These are phyloP conservation scores for Colletes latitarsis DNA, from an alignment of 1,140 invertebrate genomes.

Conservation along the genomic window DNA sequence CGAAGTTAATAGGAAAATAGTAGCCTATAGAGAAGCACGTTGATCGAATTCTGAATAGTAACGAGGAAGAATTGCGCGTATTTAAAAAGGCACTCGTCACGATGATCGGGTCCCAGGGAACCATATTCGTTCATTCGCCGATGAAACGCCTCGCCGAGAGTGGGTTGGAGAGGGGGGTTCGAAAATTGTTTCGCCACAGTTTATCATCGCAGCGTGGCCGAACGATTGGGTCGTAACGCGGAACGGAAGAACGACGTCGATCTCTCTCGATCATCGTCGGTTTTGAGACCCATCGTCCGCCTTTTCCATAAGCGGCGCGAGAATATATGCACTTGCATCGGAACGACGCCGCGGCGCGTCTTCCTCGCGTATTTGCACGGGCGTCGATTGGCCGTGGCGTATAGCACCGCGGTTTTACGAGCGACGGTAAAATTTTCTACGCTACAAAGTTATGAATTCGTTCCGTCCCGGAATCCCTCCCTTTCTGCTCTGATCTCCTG, in stretches of 20 bases:
- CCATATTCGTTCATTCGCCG: too few species aligned
- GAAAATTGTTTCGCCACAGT: constrained; percentile 52
- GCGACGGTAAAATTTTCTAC: constrained; percentile 67
- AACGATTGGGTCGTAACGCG: constrained; percentile 36
- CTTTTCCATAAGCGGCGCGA: constrained; percentile 31
- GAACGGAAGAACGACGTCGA: background rate
- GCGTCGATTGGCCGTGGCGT: constrained; percentile 4
- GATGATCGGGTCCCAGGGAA: background rate
- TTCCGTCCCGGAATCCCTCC: constrained; percentile 21
- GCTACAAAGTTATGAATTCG: constrained; percentile 70
- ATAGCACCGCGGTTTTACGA: constrained; percentile 62
- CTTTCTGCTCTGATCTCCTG: background rate
- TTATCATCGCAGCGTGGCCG: constrained; percentile 21
- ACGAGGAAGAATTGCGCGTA: too few species aligned
- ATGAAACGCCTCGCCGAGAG: too few species aligned
- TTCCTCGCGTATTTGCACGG: background rate
- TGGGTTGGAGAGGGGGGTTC: background rate
- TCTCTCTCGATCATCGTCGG: constrained; percentile 44
- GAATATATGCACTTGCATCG: constrained; percentile 43
- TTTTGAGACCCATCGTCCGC: constrained; percentile 32
- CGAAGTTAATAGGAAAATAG: too few species aligned
- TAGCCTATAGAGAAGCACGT: too few species aligned
- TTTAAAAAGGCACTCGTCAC: too few species aligned
- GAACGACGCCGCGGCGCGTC: constrained; percentile 35
- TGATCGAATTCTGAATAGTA: too few species aligned